These are phyloP conservation scores for Myotis davidii DNA, from an alignment of 2,113 vertebrate species.

Conservation along the genomic window DNA sequence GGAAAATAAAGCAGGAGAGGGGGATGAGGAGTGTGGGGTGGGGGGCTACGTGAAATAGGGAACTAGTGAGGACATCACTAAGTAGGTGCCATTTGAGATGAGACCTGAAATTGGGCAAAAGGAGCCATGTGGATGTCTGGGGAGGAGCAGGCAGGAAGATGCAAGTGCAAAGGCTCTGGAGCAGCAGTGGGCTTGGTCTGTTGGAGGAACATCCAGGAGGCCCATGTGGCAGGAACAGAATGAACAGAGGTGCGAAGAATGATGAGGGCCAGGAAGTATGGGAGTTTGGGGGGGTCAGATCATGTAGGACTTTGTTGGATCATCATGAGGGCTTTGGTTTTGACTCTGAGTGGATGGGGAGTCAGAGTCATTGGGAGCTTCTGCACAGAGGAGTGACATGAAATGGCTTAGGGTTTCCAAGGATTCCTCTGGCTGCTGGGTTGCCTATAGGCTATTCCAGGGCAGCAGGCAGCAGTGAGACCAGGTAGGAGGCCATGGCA, in stretches of 20 bases:
- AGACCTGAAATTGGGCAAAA: not conserved
- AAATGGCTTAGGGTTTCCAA: not conserved
- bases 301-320: not conserved
- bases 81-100: not conserved
- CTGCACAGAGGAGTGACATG: not conserved
- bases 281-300: not conserved
- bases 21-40: fast-evolving
- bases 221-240: not conserved
- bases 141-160: not conserved
- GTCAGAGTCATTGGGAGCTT: not conserved
- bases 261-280: not conserved
- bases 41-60: not conserved
- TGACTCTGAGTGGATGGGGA: not conserved
- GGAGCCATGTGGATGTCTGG: fast-evolving
- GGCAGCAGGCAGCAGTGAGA: not conserved
- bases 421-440: not conserved
- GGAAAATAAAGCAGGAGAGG: not conserved
- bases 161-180: not conserved
- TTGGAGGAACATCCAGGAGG: not conserved
- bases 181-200: not conserved
- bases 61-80: not conserved
- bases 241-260: not conserved
- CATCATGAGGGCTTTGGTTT: not conserved
- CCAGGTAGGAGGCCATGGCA: not conserved
- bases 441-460: not conserved